Conservation (phyloP, 2,888 invertebrate genomes). For the Drosophila barbarae region DNA sequence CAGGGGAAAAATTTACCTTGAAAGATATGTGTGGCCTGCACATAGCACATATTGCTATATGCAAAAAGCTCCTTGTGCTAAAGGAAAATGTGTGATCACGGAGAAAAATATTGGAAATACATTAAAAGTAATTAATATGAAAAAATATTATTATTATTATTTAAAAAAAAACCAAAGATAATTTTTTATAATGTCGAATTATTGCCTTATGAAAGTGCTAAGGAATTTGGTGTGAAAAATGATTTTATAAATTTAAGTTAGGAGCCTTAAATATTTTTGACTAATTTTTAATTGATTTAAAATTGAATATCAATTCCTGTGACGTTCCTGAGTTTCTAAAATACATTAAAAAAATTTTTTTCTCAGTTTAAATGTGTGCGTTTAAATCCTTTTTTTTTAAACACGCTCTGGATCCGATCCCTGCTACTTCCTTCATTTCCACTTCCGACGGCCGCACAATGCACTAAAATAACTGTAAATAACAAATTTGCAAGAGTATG, state of each 20-base stretch:
- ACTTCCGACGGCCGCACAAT: conserved; percentile 53
- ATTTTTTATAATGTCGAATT: not conserved
- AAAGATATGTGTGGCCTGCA: conserved; percentile 30
- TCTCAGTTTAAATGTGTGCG: not conserved
- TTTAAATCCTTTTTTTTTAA: conserved; percentile 10
- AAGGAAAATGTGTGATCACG: conserved; percentile 1
- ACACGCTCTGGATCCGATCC: conserved; percentile 21
- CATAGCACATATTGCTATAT: conserved; percentile 20
- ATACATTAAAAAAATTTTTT: not conserved
- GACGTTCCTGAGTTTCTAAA: no score
- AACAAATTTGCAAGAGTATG: conserved; percentile 72
- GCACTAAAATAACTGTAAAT: conserved; percentile 75
- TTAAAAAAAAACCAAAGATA: no score
- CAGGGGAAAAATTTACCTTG: conserved; percentile 48
- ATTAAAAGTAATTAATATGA: not conserved
- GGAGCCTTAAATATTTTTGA: not conserved
- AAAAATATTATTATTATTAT: no score
- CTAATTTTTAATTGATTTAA: no score
- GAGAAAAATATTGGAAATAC: not conserved
- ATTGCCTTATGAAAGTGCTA: not conserved
- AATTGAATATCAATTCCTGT: no score
- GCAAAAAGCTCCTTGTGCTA: conserved; percentile 8
- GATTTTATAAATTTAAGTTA: not conserved
- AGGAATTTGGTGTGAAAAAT: accelerated
- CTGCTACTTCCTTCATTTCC: conserved; percentile 45